phyloP scores from a whole-genome alignment of 2,888 invertebrate genomes.

The Piscicola geometra region DNA sequence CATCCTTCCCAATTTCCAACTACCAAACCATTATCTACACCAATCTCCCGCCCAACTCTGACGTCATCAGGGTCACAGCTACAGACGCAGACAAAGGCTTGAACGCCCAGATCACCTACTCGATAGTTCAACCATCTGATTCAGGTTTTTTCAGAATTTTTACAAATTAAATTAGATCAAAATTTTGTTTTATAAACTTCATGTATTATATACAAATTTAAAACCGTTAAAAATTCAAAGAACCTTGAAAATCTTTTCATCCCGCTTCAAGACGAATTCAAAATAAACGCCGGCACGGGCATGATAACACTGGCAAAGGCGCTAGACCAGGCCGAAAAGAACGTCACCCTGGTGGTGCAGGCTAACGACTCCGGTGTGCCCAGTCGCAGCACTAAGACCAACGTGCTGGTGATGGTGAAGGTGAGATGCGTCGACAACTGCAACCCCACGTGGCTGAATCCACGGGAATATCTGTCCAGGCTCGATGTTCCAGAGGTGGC shows the following conservation, averaged over 20 bases:
- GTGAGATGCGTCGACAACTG: background rate
- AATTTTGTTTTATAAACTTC: no score
- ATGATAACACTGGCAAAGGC: background rate
- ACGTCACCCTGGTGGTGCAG: background rate
- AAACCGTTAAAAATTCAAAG: no score
- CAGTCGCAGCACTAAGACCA: background rate
- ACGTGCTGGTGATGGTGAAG: background rate
- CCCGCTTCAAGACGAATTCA: no score
- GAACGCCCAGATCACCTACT: constrained; percentile 72
- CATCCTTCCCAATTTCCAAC: constrained; percentile 48
- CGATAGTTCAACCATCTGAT: constrained; percentile 66
- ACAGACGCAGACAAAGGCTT: constrained; percentile 74
- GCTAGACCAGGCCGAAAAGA: background rate
- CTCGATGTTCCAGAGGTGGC: background rate
- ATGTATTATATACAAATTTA: no score
- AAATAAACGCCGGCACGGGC: background rate
- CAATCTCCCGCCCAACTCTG: constrained; percentile 70
- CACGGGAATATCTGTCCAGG: background rate
- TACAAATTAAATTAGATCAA: no score
- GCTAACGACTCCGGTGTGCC: background rate
- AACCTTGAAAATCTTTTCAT: no score
- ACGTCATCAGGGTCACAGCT: constrained; percentile 74
- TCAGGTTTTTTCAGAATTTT: no score
- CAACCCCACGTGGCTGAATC: background rate
- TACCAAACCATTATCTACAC: constrained; percentile 79